These are phyloP conservation scores for Perognathus longimembris DNA, from an alignment of 2,113 vertebrate species.

Conservation along the genomic window DNA sequence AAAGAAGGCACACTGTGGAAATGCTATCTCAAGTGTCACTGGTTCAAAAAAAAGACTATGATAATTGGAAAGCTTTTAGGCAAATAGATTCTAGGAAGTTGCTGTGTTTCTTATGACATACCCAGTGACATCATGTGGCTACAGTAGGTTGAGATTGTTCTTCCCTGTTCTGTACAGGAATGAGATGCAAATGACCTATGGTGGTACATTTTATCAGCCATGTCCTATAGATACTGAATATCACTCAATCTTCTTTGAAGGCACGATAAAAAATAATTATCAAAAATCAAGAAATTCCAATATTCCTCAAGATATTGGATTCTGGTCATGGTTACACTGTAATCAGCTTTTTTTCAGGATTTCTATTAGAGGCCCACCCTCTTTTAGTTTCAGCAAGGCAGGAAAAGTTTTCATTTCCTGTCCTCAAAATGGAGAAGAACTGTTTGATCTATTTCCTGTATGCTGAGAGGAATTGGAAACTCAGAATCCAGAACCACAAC, in stretches of 20 bases:
- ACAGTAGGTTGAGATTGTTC: not conserved
- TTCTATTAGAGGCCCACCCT: not conserved
- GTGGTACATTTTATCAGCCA: constrained; percentile 6
- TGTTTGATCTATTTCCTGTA: not conserved
- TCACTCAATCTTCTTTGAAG: constrained; percentile 36
- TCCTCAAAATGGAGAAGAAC: not conserved
- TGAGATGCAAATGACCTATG: constrained; percentile 24
- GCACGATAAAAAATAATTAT: not conserved
- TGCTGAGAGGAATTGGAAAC: not conserved
- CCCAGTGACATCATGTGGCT: not conserved
- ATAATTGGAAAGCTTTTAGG: not conserved
- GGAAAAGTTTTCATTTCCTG: not conserved
- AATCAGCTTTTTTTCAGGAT: not conserved
- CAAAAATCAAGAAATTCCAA: not conserved
- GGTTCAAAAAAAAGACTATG: not conserved
- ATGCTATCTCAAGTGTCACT: not conserved
- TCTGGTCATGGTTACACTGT: not conserved
- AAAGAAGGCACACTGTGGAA: too few species aligned
- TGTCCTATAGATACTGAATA: not conserved
- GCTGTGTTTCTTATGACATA: not conserved
- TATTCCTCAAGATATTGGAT: not conserved
- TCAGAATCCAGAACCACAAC: not conserved
- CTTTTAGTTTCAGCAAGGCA: not conserved
- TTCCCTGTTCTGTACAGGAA: not conserved
- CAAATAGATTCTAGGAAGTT: not conserved